Evolutionary conservation across 1,140 invertebrate species (phyloP), one percentile per base, ranked within the genome.

Genomic region (Nephotettix cincticeps): DNA sequence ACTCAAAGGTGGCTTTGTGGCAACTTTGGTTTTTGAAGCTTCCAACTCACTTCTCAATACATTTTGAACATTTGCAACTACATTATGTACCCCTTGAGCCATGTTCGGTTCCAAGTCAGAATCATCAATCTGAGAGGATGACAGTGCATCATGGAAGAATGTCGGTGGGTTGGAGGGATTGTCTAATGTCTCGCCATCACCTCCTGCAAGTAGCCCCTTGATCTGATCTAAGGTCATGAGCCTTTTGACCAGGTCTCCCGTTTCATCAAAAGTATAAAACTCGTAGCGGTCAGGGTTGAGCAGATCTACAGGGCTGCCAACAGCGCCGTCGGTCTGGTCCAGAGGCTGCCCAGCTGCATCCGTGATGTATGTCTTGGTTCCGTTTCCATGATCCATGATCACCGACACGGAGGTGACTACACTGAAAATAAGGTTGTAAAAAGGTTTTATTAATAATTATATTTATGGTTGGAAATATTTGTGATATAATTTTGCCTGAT

Each of bases 151-250:
- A 43, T 77, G 74, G 67, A 77, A 76, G 68, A 76, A 78, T 1
- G 73, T 74, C 0, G 77, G 75, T 6, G 71, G 74, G 6, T 77
- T 75, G 0, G 76, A 70, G 21, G 79, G 81, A 13, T 75, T 77
- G 2, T 75, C 75, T 1, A 80, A 47, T 14, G 77, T 75, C 68
- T 89, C 87, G 67, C 87, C 86, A 73, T 91, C 89, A 1, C 91
- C 91, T 28, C 88, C 89, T 0, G 92, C 92, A 30, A 93, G 91
- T 66, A 94, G 90, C 51, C 89, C 88, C 78, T 93, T 90, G 69
- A 94, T 93, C 81, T 94, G 90, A 75, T 91, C 85, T 74, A 92
- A 82, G 29, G 91, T 92, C 92, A 94, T 93, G 30, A 93, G 83
- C 72, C 89, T 84, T 76, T 91, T 93, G 0, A 93, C 87, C 25